These are phyloP conservation scores for Harpalus rufipes DNA, from an alignment of 2,888 invertebrate species.

Conservation along the genomic window DNA sequence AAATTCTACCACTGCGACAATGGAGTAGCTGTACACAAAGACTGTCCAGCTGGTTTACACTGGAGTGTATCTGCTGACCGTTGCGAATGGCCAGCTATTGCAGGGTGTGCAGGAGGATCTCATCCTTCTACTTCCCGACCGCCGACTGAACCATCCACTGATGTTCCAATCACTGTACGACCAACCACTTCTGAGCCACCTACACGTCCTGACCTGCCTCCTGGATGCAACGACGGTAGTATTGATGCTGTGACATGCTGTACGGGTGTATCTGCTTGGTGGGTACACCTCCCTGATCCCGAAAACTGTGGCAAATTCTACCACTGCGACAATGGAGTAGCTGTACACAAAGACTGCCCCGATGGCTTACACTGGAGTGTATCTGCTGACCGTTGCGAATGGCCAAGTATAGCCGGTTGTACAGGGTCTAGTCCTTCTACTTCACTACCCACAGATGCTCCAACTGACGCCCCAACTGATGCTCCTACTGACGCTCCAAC, in stretches of 20 bases:
- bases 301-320: slow-evolving; percentile 66
- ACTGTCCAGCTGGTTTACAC: slow-evolving; percentile 62
- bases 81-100: slow-evolving; percentile 64
- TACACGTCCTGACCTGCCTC: background rate
- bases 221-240: background rate
- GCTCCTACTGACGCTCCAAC: too few relatives aligned
- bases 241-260: slow-evolving; percentile 26
- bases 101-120: slow-evolving; percentile 38
- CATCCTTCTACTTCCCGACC: background rate
- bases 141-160: background rate
- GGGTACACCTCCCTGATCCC: slow-evolving; percentile 61
- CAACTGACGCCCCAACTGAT: background rate
- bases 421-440: background rate
- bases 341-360: slow-evolving; percentile 56
- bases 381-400: slow-evolving; percentile 62
- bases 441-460: too few relatives aligned
- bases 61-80: slow-evolving; percentile 59
- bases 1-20: slow-evolving; percentile 67
- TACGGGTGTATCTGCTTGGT: slow-evolving; percentile 38
- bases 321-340: slow-evolving; percentile 66
- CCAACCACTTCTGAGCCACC: background rate
- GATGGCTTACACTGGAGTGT: slow-evolving; percentile 63
- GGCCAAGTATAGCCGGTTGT: slow-evolving; percentile 55
- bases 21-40: slow-evolving; percentile 57
- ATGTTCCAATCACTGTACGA: too few relatives aligned